phyloP scores from a whole-genome alignment of 1,140 invertebrate genomes.

The Listronotus oregonensis region DNA sequence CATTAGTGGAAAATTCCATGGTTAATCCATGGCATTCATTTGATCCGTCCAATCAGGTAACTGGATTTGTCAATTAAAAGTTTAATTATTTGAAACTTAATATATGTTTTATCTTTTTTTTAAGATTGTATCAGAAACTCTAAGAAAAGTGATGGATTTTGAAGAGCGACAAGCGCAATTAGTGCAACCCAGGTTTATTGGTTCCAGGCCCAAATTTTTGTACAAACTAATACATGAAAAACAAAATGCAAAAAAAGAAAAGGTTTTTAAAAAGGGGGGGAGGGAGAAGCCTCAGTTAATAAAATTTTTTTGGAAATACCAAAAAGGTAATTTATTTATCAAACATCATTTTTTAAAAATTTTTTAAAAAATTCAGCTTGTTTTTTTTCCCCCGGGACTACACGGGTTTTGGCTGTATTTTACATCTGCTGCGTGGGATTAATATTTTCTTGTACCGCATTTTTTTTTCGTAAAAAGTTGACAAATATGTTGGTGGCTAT shows the following conservation, averaged over 20 bases:
- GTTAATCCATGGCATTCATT: conserved; percentile 70
- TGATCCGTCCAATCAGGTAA: conserved; percentile 66
- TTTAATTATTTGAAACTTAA: conserved; percentile 42
- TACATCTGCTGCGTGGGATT: too few relatives aligned
- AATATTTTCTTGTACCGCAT: too few relatives aligned
- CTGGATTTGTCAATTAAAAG: conserved; percentile 71
- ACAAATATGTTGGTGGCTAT: too few relatives aligned
- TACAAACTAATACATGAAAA: conserved; percentile 12
- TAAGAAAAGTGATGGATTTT: conserved; percentile 28
- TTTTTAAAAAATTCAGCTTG: too few relatives aligned
- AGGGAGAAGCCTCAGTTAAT: too few relatives aligned
- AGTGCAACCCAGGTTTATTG: conserved; percentile 17
- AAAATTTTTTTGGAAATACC: too few relatives aligned
- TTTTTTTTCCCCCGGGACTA: too few relatives aligned
- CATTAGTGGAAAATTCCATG: conserved; percentile 75
- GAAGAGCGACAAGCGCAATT: conserved; percentile 19
- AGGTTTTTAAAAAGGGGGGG: too few relatives aligned
- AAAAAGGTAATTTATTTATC: too few relatives aligned
- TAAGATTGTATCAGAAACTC: conserved; percentile 22
- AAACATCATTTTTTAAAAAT: too few relatives aligned
- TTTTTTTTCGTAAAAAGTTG: too few relatives aligned
- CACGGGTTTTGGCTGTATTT: too few relatives aligned
- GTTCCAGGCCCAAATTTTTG: conserved; percentile 28
- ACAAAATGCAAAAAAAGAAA: not conserved
- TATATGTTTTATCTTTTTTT: conserved; percentile 46